A percentile compares a stretch with the other conserved stretches of the same genome.
phyloP scores from a whole-genome alignment of 2,888 invertebrate species.

The Scaptomyza cyrtandrae region DNA sequence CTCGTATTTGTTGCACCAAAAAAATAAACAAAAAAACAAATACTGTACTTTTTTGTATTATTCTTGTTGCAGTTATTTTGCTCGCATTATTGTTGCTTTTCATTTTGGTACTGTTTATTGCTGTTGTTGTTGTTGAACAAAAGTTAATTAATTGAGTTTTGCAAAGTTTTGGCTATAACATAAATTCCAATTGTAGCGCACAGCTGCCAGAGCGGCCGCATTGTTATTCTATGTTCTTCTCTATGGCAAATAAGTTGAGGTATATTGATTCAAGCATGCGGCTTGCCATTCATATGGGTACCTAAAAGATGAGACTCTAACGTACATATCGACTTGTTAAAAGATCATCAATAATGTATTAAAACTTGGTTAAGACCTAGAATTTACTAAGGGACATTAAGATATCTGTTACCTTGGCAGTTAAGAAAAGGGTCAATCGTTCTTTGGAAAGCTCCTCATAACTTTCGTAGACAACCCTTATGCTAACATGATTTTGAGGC shows the following conservation, averaged over 20 bases:
- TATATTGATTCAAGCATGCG: not conserved
- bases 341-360: too few relatives aligned
- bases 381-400: too few relatives aligned
- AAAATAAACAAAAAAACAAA: constrained; percentile 62
- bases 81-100: constrained; percentile 27
- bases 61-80: constrained; percentile 30
- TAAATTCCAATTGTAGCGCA: constrained; percentile 73
- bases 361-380: too few relatives aligned
- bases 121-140: constrained; percentile 50
- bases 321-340: too few relatives aligned
- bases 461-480: too few relatives aligned
- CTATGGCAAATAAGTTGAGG: constrained; percentile 11
- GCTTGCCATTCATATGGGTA: not conserved
- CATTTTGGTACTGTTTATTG: constrained; percentile 43
- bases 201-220: constrained; percentile 29
- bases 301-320: too few relatives aligned
- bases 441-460: too few relatives aligned
- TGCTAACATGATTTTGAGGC: too few relatives aligned
- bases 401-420: too few relatives aligned
- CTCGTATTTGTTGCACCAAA: constrained; percentile 40
- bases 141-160: constrained; percentile 82
- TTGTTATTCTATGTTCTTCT: constrained; percentile 14
- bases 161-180: constrained; percentile 75
- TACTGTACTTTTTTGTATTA: constrained; percentile 60
- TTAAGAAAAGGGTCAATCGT: too few relatives aligned